These are phyloP conservation scores for Elmis aenea DNA, from an alignment of 2,888 invertebrate species.

Conservation along the genomic window DNA sequence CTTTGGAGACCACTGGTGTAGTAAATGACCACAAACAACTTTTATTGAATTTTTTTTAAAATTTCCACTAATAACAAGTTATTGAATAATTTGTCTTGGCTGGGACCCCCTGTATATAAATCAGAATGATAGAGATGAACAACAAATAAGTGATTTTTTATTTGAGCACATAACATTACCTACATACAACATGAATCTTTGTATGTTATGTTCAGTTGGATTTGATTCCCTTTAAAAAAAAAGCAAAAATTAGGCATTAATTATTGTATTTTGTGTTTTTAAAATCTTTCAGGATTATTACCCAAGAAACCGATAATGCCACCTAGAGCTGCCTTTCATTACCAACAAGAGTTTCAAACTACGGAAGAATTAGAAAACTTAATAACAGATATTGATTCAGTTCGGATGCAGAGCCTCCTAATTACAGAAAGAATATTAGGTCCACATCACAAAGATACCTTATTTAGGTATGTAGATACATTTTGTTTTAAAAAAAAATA, in stretches of 20 bases:
- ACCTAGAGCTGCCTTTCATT: constrained; percentile 59
- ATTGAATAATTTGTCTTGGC: too few species aligned
- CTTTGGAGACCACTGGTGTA: too few species aligned
- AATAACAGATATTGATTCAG: constrained; percentile 74
- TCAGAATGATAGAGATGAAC: too few species aligned
- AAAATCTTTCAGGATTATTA: constrained; percentile 28
- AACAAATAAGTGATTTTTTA: too few species aligned
- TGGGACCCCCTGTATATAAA: too few species aligned
- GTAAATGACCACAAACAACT: too few species aligned
- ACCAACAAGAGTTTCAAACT: constrained; percentile 68
- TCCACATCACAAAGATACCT: constrained; percentile 78
- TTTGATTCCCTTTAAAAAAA: too few species aligned
- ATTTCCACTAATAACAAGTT: too few species aligned
- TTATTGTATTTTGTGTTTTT: background rate
- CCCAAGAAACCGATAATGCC: constrained; percentile 54
- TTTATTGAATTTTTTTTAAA: too few species aligned
- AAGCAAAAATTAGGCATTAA: background rate
- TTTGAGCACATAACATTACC: too few species aligned
- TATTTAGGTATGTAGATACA: constrained; percentile 53
- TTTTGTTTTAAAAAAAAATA: background rate
- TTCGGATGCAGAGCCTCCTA: constrained; percentile 81
- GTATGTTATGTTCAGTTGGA: too few species aligned
- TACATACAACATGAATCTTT: too few species aligned
- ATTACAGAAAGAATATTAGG: constrained; percentile 87
- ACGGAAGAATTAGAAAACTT: constrained; percentile 67